Evolutionary conservation across 2,113 vertebrate species (phyloP), one percentile per base, ranked within the genome.

Genomic region (Parus major): DNA sequence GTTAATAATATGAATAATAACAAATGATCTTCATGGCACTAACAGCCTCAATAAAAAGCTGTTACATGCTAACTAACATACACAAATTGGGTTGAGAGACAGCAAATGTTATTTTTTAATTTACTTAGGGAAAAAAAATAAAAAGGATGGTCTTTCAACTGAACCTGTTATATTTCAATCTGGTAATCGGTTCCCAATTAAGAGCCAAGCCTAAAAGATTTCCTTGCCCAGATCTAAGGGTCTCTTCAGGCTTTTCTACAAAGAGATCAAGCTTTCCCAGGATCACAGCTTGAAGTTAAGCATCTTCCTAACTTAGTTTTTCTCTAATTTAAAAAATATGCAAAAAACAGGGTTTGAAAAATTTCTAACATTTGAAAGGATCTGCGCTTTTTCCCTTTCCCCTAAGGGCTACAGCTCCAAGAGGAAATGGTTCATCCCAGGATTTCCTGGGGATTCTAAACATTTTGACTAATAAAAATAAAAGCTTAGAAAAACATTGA

Each of bases 361-460:
- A 90, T 90, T 90, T 93, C 86, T 96, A 96, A 68, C 11, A 41
- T 84, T 93, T 97, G 92, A 96, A 97, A 95, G 80, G 49, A 86
- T 93, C 80, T 78, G 61, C 92, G 90, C 46, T 88, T 94, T 96
- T 91, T 55, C 49, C 85, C 90, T 87, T 68, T n/a, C 71, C 91
- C 92, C 93, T 73, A 81, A 94, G 88, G 95, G 86, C 89, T 92
- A 84, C 70, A 85, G 88, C 82, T 93, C 1, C 1, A 78, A 95
- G 90, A 97, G 96, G 97, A 97, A 97, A 95, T 49, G 47, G 86
- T 82, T 97, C 96, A 97, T 97, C 95, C 84, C 75, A 91, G 96
- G 97, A 97, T 97, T 97, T 97, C 96, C 97, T 97, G 94, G 56
- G 92, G 95, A 96, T 97, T 97, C 96, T 86, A 94, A 97, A 96